phyloP scores from a whole-genome alignment of 2,113 vertebrate species.

The Pontoporia blainvillei region DNA sequence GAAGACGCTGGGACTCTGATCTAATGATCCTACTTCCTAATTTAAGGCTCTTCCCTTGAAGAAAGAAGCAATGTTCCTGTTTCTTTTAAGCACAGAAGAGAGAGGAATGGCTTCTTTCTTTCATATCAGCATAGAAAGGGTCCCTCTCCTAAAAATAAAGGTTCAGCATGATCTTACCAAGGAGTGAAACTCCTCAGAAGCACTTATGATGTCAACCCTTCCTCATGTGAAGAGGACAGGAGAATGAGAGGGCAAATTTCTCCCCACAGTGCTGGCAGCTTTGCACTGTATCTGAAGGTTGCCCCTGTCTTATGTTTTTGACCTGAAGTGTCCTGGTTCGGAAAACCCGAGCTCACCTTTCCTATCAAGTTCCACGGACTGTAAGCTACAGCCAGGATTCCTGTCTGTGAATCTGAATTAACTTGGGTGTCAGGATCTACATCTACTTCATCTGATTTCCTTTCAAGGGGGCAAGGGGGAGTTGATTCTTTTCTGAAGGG shows the following conservation, averaged over 20 bases:
- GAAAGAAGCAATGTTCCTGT: neutral
- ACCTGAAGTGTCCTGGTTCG: slow-evolving; percentile 6
- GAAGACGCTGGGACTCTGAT: neutral
- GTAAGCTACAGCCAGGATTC: neutral
- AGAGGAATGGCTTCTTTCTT: neutral
- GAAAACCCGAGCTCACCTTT: neutral
- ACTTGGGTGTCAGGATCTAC: neutral
- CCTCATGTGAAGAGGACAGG: neutral
- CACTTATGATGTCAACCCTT: neutral
- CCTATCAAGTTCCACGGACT: slow-evolving; percentile 12
- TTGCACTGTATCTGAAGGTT: neutral
- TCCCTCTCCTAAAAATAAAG: neutral
- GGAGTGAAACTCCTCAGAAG: neutral
- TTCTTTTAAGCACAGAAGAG: neutral
- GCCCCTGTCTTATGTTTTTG: neutral
- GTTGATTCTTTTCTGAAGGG: neutral
- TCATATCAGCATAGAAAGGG: neutral
- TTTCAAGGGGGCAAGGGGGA: neutral
- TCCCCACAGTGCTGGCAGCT: neutral
- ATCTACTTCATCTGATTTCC: neutral
- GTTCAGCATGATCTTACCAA: neutral
- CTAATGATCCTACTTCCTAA: neutral
- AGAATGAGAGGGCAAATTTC: neutral
- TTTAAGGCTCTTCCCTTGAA: neutral
- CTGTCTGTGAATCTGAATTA: neutral